Evolutionary conservation across 1,140 invertebrate species (phyloP), one percentile per base, ranked within the genome.

Genomic region (Melipona quadrifasciata): DNA sequence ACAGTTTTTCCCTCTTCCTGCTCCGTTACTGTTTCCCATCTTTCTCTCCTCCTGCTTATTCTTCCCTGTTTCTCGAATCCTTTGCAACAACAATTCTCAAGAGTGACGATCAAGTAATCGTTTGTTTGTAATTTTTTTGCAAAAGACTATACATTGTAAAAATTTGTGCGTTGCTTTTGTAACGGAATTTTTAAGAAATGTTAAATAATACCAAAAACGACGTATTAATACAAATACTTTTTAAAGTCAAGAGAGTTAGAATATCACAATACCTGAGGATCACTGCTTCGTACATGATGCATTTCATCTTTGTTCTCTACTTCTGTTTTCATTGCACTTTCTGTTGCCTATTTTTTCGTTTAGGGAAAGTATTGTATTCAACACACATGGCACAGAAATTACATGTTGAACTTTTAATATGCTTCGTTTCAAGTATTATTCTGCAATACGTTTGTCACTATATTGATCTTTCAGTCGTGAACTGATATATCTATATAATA

Each of bases 1-100:
- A 12, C 75, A 75, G 47, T 81, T 65, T 80, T 76, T 80, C 51
- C 57, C 58, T 84, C 65, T 80, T 84, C 34, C 67, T 51, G 39
- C 71, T 72, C n/a, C 21, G 19, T 34, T 55, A 51, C 34, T 57
- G 31, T 70, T 78, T 14, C 19, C 74, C 64, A 5, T 19, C 53
- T 57, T 77, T 19, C 74, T 68, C n/a, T 17, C 58, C 31, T 65
- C 34, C 0, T 6, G n/a, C 31, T 14, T 58, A 31, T 24, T 57
- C 34, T 34, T 58, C 67, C 82, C n/a, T 65, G n/a, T 68, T n/a
- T 16, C 64, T 75, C 34, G 8, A 72, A 51, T 27, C n/a, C 14
- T 17, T 51, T 71, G 12, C 16, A 47, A 71, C 21, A 47, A 34
- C 24, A 24, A 21, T 24, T 39, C 67, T 19, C 31, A 34, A 68